Conservation (phyloP, 2,113 vertebrate species). For the Archocentrus centrarchus region DNA sequence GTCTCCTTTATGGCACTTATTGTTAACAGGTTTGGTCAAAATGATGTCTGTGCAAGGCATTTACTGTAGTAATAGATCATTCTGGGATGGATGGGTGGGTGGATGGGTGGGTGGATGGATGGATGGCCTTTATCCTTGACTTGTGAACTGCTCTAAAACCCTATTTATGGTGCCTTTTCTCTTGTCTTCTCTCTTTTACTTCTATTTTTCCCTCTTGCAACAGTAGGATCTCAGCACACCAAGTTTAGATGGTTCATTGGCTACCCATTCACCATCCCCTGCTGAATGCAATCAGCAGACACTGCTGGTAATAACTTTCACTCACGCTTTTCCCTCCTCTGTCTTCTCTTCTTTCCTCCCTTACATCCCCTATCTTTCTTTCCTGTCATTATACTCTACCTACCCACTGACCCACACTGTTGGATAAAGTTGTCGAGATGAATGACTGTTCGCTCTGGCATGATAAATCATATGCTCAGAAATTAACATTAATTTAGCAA, state of each 20-base stretch:
- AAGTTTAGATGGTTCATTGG: conserved; percentile 83
- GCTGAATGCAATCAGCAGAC: conserved; percentile 94
- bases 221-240: conserved; percentile 86
- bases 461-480: conserved; percentile 90
- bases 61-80: neutral
- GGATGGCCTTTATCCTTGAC: neutral
- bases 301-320: conserved; percentile 88
- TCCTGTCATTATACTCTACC: conserved; percentile 77
- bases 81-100: neutral
- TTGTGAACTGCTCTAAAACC: conserved; percentile 30
- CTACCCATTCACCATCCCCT: conserved; percentile 89
- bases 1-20: too few species aligned
- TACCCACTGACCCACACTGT: conserved; percentile 57
- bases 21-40: too few species aligned
- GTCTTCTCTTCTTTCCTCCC: conserved; percentile 68
- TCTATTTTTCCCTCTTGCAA: conserved; percentile 64
- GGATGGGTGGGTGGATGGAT: too few species aligned
- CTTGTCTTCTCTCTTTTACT: conserved; percentile 78
- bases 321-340: conserved; percentile 59
- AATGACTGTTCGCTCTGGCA: conserved; percentile 81
- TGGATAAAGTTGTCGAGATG: conserved; percentile 84
- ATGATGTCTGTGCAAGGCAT: neutral
- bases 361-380: conserved; percentile 66
- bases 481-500: conserved; percentile 92
- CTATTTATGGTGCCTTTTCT: neutral